phyloP scores from a whole-genome alignment of 2,113 vertebrate genomes.

The Melanerpes aurifrons region DNA sequence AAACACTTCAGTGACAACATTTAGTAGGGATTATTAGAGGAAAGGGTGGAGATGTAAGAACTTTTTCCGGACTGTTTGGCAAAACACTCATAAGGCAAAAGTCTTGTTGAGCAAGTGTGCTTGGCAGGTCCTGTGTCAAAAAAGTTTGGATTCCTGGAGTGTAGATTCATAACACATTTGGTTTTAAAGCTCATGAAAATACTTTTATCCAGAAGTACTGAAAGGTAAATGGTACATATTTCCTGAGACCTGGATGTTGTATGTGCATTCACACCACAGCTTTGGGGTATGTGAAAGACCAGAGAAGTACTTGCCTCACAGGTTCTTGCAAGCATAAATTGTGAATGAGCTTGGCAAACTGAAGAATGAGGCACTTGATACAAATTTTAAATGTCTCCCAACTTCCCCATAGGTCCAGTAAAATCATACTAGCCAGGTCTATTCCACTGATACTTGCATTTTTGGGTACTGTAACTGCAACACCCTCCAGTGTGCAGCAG shows the following conservation, averaged over 20 bases:
- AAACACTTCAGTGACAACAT: conserved; percentile 29
- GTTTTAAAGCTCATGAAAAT: background rate
- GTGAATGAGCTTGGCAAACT: background rate
- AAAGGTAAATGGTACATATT: background rate
- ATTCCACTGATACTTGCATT: background rate
- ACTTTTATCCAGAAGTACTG: background rate
- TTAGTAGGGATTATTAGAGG: conserved; percentile 34
- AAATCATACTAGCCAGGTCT: background rate
- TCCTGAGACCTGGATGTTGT: background rate
- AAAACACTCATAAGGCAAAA: background rate
- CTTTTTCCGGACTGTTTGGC: background rate
- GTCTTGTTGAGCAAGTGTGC: background rate
- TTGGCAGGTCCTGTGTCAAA: background rate
- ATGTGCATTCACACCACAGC: background rate
- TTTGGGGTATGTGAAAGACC: background rate
- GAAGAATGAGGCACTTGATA: background rate
- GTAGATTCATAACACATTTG: background rate
- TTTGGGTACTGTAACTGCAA: background rate
- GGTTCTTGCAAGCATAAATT: background rate
- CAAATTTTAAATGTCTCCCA: background rate
- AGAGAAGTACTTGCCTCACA: background rate
- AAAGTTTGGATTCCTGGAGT: background rate
- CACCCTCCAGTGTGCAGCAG: background rate
- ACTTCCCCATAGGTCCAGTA: background rate
- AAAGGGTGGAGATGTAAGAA: conserved; percentile 46